phyloP scores from a whole-genome alignment of 2,888 invertebrate species.

The Apantesis nais region DNA sequence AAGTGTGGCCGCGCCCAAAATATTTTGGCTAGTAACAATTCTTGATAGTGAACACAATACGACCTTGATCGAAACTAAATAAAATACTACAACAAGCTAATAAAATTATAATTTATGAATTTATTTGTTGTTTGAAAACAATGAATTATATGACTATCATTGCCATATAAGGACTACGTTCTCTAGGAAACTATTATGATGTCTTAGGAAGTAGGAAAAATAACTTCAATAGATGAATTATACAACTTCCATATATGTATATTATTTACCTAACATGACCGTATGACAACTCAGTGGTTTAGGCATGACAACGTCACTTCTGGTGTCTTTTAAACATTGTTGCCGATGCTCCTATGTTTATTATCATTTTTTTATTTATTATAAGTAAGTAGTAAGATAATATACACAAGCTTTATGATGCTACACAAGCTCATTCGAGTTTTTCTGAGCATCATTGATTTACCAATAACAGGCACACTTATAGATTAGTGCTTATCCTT shows the following conservation, averaged over 20 bases:
- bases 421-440: too few relatives aligned
- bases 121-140: constrained; percentile 13
- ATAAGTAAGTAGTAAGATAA: too few relatives aligned
- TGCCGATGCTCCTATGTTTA: background rate
- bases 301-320: background rate
- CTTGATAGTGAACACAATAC: constrained; percentile 14
- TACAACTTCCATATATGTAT: constrained; percentile 1
- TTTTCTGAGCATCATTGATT: too few relatives aligned
- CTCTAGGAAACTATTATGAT: constrained; percentile 12
- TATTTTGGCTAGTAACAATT: constrained; percentile 16
- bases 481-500: too few relatives aligned
- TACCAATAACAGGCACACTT: too few relatives aligned
- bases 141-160: constrained; percentile 12
- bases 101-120: constrained; percentile 19
- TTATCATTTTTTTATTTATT: too few relatives aligned
- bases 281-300: background rate
- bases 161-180: constrained; percentile 4
- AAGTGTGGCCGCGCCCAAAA: constrained; percentile 9
- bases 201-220: constrained; percentile 19
- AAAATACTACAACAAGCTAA: constrained; percentile 14
- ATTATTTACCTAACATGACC: background rate
- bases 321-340: background rate
- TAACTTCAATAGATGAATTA: constrained; percentile 7
- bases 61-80: constrained; percentile 15
- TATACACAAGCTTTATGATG: too few relatives aligned